Evolutionary conservation across 2,113 vertebrate species (phyloP).

Genomic region (Sterrhoptilus dennistouni): DNA sequence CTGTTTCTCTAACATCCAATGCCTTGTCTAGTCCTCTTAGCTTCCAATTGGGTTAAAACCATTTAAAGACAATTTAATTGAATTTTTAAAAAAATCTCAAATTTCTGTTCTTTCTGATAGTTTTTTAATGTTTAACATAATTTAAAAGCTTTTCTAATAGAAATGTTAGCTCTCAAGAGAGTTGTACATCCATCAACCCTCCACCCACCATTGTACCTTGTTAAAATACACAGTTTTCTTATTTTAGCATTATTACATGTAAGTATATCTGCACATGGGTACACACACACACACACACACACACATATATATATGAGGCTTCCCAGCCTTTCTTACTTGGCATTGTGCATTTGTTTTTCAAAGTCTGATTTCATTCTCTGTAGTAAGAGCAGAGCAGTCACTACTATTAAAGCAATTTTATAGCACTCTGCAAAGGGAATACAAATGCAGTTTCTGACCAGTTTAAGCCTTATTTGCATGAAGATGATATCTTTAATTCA

Average conservation of each 20-base stretch:
- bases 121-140: not conserved
- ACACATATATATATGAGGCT: not conserved
- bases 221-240: not conserved
- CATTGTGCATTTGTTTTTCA: not conserved
- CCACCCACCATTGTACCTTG: not conserved
- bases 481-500: not conserved
- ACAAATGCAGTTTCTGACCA: not conserved
- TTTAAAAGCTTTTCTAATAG: not conserved
- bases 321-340: not conserved
- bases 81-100: not conserved
- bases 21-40: not conserved
- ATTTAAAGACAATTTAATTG: not conserved
- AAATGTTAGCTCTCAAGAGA: not conserved
- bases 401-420: not conserved
- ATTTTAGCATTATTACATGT: not conserved
- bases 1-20: not conserved
- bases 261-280: rapidly evolving
- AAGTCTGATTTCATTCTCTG: not conserved
- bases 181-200: not conserved
- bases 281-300: rapidly evolving
- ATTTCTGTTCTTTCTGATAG: not conserved
- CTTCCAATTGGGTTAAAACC: not conserved
- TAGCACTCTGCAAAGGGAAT: not conserved
- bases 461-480: not conserved
- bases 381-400: not conserved